Percentiles rank a stretch among this genome's conserved stretches.
These are phyloP conservation scores for Strigamia transsilvanica DNA, from an alignment of 2,888 invertebrate genomes.

Conservation along the genomic window DNA sequence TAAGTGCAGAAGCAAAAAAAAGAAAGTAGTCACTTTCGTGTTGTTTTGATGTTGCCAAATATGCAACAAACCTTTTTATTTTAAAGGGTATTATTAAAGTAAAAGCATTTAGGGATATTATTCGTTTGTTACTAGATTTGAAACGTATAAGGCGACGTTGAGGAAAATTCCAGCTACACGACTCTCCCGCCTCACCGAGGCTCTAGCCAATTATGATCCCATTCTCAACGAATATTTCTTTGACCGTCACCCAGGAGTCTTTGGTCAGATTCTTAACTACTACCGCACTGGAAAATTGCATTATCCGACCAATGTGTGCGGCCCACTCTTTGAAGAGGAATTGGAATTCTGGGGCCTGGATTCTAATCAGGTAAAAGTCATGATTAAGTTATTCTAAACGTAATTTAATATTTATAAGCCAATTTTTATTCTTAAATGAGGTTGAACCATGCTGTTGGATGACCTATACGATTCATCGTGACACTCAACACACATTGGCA, in stretches of 20 bases:
- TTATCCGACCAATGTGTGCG: slow-evolving; percentile 69
- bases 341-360: slow-evolving; percentile 69
- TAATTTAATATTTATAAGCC: background rate
- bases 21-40: background rate
- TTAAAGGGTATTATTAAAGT: too few species aligned
- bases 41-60: background rate
- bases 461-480: slow-evolving; percentile 71
- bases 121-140: slow-evolving; percentile 60
- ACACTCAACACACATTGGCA: slow-evolving; percentile 68
- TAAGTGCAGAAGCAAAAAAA: background rate
- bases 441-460: slow-evolving; percentile 70
- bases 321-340: slow-evolving; percentile 68
- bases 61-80: too few species aligned
- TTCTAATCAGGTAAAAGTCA: slow-evolving; percentile 64
- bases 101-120: background rate
- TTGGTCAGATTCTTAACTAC: slow-evolving; percentile 87
- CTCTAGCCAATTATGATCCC: slow-evolving; percentile 87
- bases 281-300: slow-evolving; percentile 71
- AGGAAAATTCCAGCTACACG: slow-evolving; percentile 90
- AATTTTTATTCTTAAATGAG: slow-evolving; percentile 48
- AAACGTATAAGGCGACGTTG: slow-evolving; percentile 81
- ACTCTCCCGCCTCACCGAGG: slow-evolving; percentile 82
- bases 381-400: background rate
- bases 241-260: slow-evolving; percentile 87
- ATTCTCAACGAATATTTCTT: slow-evolving; percentile 89